These are phyloP conservation scores for Meriones psammophilus DNA, from an alignment of 2,797 vertebrate species.

Conservation along the genomic window DNA sequence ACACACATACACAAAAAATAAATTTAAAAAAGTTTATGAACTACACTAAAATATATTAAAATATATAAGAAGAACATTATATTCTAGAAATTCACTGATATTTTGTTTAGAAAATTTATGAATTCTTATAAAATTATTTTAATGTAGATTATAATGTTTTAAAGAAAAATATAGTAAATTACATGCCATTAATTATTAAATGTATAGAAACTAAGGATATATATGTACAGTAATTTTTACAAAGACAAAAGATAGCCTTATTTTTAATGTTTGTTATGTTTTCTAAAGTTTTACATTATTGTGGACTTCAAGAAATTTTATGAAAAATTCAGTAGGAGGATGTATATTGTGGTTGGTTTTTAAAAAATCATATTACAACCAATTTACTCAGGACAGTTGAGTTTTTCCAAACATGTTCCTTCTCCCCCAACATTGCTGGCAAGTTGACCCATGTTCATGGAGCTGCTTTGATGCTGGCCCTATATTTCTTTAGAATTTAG, in stretches of 20 bases:
- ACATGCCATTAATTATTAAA: slow-evolving; percentile 8
- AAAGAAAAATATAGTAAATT: not conserved
- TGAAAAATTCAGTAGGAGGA: slow-evolving; percentile 14
- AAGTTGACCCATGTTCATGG: not conserved
- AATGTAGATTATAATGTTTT: slow-evolving; percentile 33
- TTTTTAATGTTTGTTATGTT: not conserved
- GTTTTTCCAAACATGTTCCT: not conserved
- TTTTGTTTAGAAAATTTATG: slow-evolving; percentile 6
- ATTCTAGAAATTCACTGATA: slow-evolving; percentile 17
- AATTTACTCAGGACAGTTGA: slow-evolving; percentile 20
- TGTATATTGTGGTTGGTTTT: not conserved
- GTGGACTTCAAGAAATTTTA: not conserved
- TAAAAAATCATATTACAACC: not conserved
- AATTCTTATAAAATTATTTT: slow-evolving; percentile 30
- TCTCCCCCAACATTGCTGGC: not conserved
- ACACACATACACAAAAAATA: no score
- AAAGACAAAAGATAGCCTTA: not conserved
- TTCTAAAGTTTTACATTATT: not conserved
- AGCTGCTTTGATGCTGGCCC: slow-evolving; percentile 30
- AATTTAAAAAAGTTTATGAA: not conserved
- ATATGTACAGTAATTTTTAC: not conserved
- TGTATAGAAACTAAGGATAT: not conserved
- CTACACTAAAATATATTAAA: not conserved
- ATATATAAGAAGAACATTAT: not conserved
- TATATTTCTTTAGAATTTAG: slow-evolving; percentile 39